These are phyloP conservation scores for Lacanobia oleracea DNA, from an alignment of 2,888 invertebrate genomes.

Conservation along the genomic window DNA sequence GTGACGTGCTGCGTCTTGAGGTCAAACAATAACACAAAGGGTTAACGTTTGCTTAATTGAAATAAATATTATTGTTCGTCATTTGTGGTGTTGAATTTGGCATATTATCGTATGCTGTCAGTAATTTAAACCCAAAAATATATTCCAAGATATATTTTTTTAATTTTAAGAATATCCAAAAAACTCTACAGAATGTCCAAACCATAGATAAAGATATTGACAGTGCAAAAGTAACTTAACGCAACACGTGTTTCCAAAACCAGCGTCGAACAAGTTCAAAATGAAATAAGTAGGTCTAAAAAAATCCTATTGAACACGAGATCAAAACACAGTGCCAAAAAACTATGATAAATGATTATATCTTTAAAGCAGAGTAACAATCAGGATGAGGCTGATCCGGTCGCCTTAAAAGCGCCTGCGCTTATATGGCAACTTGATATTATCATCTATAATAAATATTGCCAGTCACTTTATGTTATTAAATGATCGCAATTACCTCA, in stretches of 20 bases:
- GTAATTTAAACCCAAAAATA: not conserved
- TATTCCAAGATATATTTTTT: not conserved
- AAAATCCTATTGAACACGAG: not conserved
- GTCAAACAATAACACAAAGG: slow-evolving; percentile 21
- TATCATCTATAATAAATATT: slow-evolving; percentile 67
- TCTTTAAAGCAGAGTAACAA: slow-evolving; percentile 34
- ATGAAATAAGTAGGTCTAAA: not conserved
- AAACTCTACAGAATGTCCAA: not conserved
- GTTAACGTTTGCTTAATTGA: slow-evolving; percentile 20
- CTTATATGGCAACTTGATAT: slow-evolving; percentile 76
- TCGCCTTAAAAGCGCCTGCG: slow-evolving; percentile 59
- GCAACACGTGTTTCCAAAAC: too few relatives aligned
- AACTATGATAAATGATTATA: slow-evolving; percentile 39
- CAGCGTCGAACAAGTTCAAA: too few relatives aligned
- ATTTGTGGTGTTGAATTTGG: not conserved
- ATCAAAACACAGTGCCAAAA: slow-evolving; percentile 32
- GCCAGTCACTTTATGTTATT: slow-evolving; percentile 59
- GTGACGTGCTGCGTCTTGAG: slow-evolving; percentile 8
- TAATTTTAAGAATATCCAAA: not conserved
- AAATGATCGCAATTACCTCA: slow-evolving; percentile 55
- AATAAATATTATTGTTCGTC: not conserved
- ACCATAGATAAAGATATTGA: not conserved
- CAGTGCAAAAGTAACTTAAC: too few relatives aligned
- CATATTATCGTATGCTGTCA: not conserved
- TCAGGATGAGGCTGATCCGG: slow-evolving; percentile 50